These are phyloP conservation scores for Malachius bipustulatus DNA, from an alignment of 2,888 invertebrate species.

Conservation along the genomic window DNA sequence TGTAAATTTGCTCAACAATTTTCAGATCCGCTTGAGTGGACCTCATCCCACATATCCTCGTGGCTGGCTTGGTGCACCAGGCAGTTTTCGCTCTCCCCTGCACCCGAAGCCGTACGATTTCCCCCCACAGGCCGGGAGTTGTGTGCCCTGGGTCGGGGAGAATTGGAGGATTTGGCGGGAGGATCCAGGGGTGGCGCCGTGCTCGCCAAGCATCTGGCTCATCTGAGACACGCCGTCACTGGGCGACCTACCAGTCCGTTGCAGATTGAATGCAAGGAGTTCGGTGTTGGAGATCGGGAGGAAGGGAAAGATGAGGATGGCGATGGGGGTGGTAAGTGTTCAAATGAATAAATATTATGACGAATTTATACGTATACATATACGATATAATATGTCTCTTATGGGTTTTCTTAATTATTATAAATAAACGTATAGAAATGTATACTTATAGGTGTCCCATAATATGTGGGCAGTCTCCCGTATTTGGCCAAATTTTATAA, in stretches of 20 bases:
- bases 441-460: too few species aligned
- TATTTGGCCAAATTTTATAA: too few species aligned
- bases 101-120: conserved; percentile 41
- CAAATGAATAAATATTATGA: too few species aligned
- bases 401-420: too few species aligned
- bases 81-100: conserved; percentile 45
- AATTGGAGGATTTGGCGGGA: conserved; percentile 46
- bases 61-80: conserved; percentile 53
- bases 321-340: too few species aligned
- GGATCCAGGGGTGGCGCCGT: conserved; percentile 40
- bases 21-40: conserved; percentile 54
- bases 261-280: conserved; percentile 38
- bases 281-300: conserved; percentile 27
- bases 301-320: conserved; percentile 26
- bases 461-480: too few species aligned
- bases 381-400: too few species aligned
- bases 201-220: conserved; percentile 50
- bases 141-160: conserved; percentile 47
- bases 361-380: too few species aligned
- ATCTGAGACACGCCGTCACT: conserved; percentile 46
- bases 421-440: too few species aligned
- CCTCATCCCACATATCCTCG: conserved; percentile 42
- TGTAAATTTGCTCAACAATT: conserved; percentile 11
- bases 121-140: conserved; percentile 46
- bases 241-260: conserved; percentile 47